Base-by-base conservation (phyloP, 1,140 invertebrate species). In the Ooceraea biroi region DNA sequence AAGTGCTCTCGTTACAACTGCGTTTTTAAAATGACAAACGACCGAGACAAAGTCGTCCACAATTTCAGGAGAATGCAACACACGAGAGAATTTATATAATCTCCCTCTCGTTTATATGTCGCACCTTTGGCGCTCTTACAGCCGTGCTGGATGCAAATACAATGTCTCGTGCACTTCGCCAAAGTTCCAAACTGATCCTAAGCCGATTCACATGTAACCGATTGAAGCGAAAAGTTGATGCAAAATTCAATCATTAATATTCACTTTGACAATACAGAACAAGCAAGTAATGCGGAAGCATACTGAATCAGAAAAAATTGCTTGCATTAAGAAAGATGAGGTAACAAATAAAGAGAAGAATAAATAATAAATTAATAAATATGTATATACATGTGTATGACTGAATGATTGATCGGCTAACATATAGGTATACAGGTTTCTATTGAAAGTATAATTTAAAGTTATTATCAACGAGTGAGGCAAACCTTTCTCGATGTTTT, bases 91-190 rank as follows among this genome's bases (percentile, higher is more conserved):
- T 50, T 80, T 41, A 41, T 69, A 44, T n/a, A n/a, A n/a, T n/a
- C n/a, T n/a, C n/a, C n/a, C n/a, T n/a, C n/a, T n/a, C n/a, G n/a
- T n/a, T n/a, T n/a, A n/a, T 30, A 80, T 80, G 48, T 41, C 63
- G 30, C 63, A 12, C 57, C 76, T 71, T 80, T 69, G 76, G 50
- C 65, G 55, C n/a, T 65, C 41, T 69, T 71, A 69, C 65, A 57
- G n/a, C 17, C 52, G 12, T 30, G 48, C 50, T 46, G 30, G 41
- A 80, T 80, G 76, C 74, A 66, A 77, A 77, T 77, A 65, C 22
- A 66, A 41, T 14, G n/a, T 25, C 19, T 55, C 55, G 25, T 50
- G 65, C 65, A 63, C 76, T 17, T 46, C 57, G 7, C 10, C 25
- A n/a, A 11, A 60, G 30, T 2, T 61, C 44, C 12, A 76, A 50